Evolutionary conservation across 2,888 invertebrate genomes (phyloP), one percentile per base, ranked within the genome.

Genomic region (Hirtodrosophila trivittata): DNA sequence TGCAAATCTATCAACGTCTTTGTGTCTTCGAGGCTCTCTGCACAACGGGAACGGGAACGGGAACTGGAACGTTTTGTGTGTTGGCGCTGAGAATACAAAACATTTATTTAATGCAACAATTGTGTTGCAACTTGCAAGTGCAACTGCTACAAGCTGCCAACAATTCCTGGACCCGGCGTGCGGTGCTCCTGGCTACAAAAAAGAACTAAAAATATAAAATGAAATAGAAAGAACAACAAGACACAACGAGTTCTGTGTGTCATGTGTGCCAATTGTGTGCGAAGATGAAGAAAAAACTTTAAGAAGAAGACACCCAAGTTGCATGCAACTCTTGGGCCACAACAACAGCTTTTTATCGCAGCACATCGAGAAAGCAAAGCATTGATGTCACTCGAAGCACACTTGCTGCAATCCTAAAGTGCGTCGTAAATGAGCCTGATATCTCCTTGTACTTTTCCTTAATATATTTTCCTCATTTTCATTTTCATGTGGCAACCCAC

Each of bases 31-130:
- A 66, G 66, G 45, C 70, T 26, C 14, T 14, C 28, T 32, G 26
- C 51, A 52, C 38, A 54, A 47, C 16, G 13, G 14, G 16, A 45
- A 50, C 30, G 30, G 21, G 8, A 25, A 43, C 14, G 32, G 49
- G n/a, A 39, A 35, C 43, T 13, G 35, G 41, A n/a, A 39, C 28
- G 43, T 13, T 49, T 47, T 45, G 39, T 47, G 30, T 57, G 32
- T 5, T 35, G 50, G 49, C 56, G 41, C 39, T 37, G 16, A 26
- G 71, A 47, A 68, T 54, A 66, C 60, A 71, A 75, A 75, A 73
- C 80, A 81, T 81, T 81, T 84, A 70, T 75, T 70, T 73, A 81
- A 84, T 84, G 80, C 85, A 75, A 81, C 82, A 81, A 80, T 80
- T 80, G 75, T 73, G 77, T 70, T 67, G 78, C 70, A 59, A 60